phyloP scores from a whole-genome alignment of 2,113 vertebrate species.

The Cepphus grylle region DNA sequence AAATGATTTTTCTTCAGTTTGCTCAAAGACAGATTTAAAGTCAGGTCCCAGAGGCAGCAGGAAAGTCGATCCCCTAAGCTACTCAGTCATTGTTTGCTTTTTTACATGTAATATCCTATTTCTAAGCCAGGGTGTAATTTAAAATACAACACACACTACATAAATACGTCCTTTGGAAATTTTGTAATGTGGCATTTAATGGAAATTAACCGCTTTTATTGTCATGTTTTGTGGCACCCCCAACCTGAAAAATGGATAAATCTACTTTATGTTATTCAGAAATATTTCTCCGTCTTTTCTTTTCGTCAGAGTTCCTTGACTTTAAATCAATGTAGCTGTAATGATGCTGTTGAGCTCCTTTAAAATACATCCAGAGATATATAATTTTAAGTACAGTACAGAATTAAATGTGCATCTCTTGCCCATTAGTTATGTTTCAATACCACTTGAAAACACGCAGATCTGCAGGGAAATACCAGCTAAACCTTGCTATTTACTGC shows the following conservation, averaged over 20 bases:
- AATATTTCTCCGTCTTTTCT: conserved; percentile 21
- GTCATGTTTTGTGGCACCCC: background rate
- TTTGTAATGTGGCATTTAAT: conserved; percentile 63
- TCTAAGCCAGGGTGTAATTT: conserved; percentile 70
- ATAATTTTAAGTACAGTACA: background rate
- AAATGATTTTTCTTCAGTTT: conserved; percentile 82
- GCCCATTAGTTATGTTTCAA: background rate
- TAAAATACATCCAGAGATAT: background rate
- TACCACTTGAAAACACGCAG: background rate
- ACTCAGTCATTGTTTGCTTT: conserved; percentile 81
- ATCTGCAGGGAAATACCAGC: conserved; percentile 11
- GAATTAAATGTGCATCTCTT: conserved; percentile 8
- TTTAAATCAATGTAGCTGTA: background rate
- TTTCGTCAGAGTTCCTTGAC: background rate
- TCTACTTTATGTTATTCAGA: background rate
- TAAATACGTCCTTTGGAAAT: conserved; percentile 65
- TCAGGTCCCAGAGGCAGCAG: conserved; percentile 79
- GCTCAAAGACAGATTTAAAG: conserved; percentile 83
- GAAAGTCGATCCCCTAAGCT: conserved; percentile 82
- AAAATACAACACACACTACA: conserved; percentile 64
- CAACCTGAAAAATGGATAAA: conserved; percentile 41
- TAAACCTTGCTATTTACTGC: background rate
- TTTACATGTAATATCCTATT: conserved; percentile 80
- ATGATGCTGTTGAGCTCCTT: background rate
- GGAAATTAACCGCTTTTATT: conserved; percentile 61